Percentiles rank a stretch among this genome's conserved stretches.
These are phyloP conservation scores for Macropus fuliginosus DNA, from an alignment of 2,797 vertebrate genomes.

Conservation along the genomic window DNA sequence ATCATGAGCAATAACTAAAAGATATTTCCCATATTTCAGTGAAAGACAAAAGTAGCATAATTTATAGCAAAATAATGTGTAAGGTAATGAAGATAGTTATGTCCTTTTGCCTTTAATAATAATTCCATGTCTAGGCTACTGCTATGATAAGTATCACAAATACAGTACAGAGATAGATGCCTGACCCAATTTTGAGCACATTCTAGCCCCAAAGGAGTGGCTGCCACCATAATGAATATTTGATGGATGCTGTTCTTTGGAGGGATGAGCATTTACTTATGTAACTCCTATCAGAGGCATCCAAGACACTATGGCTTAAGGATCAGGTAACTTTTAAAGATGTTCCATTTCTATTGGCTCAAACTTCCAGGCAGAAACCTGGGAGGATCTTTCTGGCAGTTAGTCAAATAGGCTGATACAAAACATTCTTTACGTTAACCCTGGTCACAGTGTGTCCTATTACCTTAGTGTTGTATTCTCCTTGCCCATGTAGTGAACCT, in stretches of 20 bases:
- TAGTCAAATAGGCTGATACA: neutral
- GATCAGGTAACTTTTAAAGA: neutral
- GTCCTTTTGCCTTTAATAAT: neutral
- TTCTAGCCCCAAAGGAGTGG: neutral
- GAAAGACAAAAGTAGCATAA: conserved; percentile 31
- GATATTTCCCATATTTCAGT: conserved; percentile 57
- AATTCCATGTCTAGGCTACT: neutral
- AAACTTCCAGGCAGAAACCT: conserved; percentile 20
- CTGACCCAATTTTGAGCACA: conserved; percentile 2
- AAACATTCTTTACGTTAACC: neutral
- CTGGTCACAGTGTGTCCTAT: neutral
- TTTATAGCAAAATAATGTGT: conserved; percentile 42
- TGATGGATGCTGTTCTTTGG: neutral
- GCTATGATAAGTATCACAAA: neutral
- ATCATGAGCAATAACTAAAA: conserved; percentile 56
- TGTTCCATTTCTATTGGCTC: neutral
- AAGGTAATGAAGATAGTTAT: conserved; percentile 9
- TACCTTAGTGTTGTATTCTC: neutral
- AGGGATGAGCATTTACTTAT: neutral
- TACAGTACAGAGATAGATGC: neutral
- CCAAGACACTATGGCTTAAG: neutral
- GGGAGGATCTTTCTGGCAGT: neutral
- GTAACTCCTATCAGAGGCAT: neutral
- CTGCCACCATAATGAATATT: neutral
- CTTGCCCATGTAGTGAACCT: neutral